Conservation (phyloP, 1,140 invertebrate genomes). For the Matsumurasca onukii region DNA sequence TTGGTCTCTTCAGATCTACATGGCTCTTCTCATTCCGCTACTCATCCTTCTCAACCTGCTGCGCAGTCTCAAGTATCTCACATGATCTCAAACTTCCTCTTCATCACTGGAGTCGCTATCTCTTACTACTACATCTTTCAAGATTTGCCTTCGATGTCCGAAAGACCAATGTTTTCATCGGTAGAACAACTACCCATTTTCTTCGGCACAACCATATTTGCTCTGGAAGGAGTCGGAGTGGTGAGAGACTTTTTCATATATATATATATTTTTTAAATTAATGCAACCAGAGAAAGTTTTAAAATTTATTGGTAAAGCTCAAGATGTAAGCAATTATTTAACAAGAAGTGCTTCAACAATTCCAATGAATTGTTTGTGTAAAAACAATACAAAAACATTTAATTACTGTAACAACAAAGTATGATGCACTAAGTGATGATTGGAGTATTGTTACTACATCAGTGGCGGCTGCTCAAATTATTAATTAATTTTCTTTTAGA, state of each 20-base stretch:
- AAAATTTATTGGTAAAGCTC: constrained; percentile 4
- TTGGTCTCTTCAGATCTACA: constrained; percentile 64
- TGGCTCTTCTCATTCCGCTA: constrained; percentile 67
- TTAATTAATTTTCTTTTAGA: not conserved
- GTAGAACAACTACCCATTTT: constrained; percentile 69
- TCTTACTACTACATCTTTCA: constrained; percentile 69
- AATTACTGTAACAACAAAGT: no score
- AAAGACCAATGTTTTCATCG: constrained; percentile 49
- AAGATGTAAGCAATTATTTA: no score
- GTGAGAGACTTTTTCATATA: constrained; percentile 50
- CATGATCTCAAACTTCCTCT: constrained; percentile 80
- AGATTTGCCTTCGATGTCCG: constrained; percentile 27
- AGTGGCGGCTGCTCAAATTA: no score
- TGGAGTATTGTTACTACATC: no score
- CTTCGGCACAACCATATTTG: constrained; percentile 86
- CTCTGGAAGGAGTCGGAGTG: constrained; percentile 84
- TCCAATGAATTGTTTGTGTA: no score
- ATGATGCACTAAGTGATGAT: no score
- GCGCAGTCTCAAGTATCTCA: constrained; percentile 77
- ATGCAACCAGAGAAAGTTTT: not conserved
- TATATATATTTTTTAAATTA: not conserved
- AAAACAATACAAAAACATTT: no score
- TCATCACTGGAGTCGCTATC: constrained; percentile 70
- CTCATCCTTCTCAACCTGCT: constrained; percentile 73
- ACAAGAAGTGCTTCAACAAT: no score